These are phyloP conservation scores for Drosophila simulans DNA, from an alignment of 1,140 invertebrate species.

Conservation along the genomic window DNA sequence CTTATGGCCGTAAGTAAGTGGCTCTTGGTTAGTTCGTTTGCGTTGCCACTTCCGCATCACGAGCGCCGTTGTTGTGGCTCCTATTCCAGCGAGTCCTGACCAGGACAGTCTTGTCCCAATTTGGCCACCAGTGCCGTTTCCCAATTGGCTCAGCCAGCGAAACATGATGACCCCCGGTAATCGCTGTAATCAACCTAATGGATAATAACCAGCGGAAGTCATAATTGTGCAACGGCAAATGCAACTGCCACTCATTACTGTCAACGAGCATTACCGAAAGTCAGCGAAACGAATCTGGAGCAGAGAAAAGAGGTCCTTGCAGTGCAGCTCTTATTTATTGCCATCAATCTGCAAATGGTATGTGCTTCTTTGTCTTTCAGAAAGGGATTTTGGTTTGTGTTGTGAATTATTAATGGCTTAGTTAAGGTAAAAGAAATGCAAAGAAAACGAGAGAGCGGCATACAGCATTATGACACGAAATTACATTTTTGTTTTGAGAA, in stretches of 20 bases:
- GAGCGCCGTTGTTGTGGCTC: conserved; percentile 35
- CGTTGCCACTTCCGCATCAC: conserved; percentile 73
- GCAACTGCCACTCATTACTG: conserved; percentile 35
- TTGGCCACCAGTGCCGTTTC: conserved; percentile 65
- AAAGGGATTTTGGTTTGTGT: neutral
- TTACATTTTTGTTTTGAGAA: no score
- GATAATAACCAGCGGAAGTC: conserved; percentile 42
- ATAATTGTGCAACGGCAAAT: conserved; percentile 31
- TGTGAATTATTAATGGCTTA: neutral
- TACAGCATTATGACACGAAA: neutral
- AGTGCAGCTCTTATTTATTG: conserved; percentile 26
- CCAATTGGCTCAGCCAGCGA: conserved; percentile 61
- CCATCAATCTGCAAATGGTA: conserved; percentile 27
- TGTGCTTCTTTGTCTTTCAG: conserved; percentile 1
- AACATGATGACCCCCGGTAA: conserved; percentile 28
- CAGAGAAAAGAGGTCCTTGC: conserved; percentile 6
- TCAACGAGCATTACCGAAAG: conserved; percentile 37
- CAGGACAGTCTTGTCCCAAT: conserved; percentile 57
- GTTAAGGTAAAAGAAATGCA: neutral
- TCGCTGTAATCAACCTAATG: conserved; percentile 51
- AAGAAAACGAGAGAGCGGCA: no score
- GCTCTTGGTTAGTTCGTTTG: conserved; percentile 80
- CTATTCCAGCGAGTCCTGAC: conserved; percentile 51
- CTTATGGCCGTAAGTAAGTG: conserved; percentile 81
- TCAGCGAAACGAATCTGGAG: conserved; percentile 30